Evolutionary conservation across 1,140 invertebrate genomes (phyloP), one percentile per base, ranked within the genome.

Genomic region (Ceratosolen fusciceps): DNA sequence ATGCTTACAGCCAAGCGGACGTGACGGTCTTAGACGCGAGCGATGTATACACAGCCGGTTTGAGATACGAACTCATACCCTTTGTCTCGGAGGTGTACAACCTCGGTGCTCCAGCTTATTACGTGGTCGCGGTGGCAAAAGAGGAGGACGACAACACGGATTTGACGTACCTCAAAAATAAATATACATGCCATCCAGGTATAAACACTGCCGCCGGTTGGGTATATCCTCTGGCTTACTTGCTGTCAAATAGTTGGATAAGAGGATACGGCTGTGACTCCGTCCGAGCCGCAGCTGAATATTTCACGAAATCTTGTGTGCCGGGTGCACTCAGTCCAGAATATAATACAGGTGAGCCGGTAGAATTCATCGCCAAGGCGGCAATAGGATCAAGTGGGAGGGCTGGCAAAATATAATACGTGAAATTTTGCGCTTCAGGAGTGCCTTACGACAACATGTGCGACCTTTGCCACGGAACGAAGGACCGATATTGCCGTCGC

Each of bases 181-280:
- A 97, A 87, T 92, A 95, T 83, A 97, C 97, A 0, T 99, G 98
- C 85, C 97, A 98, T 88, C 94, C 96, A 1, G 97, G 97, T 37
- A 95, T 99, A 29, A 96, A 95, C 77, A 96, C 94, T 75, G 98
- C 96, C 0, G 97, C 97, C 16, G 98, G 98, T 5, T 99, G 98
- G 98, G 93, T 99, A 0, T 95, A 98, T 84, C 98, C 98, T 0
- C 89, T 99, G 84, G 97, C 97, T 1, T 98, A 97, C 86, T 92
- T 99, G 0, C 93, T 99, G 21, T 96, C 97, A 29, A 99, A 98
- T 84, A 94, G 95, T 39, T 96, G 98, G 94, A 98, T 99, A 80
- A 91, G 97, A 31, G 94, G 96, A 2, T 97, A 97, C 85, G 96
- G 96, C 19, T 98, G 98, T 87, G 95, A 98, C 89, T 95, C 96